These are phyloP conservation scores for Argyrosomus regius DNA, from an alignment of 2,797 vertebrate genomes.

Conservation along the genomic window DNA sequence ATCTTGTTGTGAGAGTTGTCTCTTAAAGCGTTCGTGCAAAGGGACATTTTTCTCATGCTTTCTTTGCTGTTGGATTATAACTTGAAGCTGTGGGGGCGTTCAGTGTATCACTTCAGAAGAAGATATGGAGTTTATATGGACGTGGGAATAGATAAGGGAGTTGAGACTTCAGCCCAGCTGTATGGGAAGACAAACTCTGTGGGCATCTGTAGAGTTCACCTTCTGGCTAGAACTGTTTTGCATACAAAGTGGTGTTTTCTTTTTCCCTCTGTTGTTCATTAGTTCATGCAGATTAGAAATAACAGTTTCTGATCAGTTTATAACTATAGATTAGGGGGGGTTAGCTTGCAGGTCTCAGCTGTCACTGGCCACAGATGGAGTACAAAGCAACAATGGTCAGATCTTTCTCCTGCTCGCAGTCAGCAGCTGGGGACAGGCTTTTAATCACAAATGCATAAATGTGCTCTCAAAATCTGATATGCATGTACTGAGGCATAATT, in stretches of 20 bases:
- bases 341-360: slow-evolving; percentile 40
- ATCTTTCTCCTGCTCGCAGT: slow-evolving; percentile 23
- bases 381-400: slow-evolving; percentile 24
- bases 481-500: background rate
- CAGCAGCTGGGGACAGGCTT: slow-evolving; percentile 45
- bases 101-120: slow-evolving; percentile 6
- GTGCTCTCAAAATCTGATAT: background rate
- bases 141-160: background rate
- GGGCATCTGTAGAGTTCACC: slow-evolving; percentile 7
- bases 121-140: background rate
- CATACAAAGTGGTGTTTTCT: background rate
- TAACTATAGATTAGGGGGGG: slow-evolving; percentile 8
- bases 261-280: background rate
- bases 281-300: background rate
- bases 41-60: background rate
- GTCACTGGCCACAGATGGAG: slow-evolving; percentile 47
- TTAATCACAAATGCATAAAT: slow-evolving; percentile 28
- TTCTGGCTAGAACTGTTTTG: background rate
- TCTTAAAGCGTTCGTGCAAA: background rate
- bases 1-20: background rate
- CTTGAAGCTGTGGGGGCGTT: background rate
- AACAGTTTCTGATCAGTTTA: background rate
- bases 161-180: background rate
- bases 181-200: slow-evolving; percentile 11
- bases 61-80: slow-evolving; percentile 2